These are phyloP conservation scores for Stylophora pistillata DNA, from an alignment of 64 coral and sea anemone species.

Conservation along the genomic window DNA sequence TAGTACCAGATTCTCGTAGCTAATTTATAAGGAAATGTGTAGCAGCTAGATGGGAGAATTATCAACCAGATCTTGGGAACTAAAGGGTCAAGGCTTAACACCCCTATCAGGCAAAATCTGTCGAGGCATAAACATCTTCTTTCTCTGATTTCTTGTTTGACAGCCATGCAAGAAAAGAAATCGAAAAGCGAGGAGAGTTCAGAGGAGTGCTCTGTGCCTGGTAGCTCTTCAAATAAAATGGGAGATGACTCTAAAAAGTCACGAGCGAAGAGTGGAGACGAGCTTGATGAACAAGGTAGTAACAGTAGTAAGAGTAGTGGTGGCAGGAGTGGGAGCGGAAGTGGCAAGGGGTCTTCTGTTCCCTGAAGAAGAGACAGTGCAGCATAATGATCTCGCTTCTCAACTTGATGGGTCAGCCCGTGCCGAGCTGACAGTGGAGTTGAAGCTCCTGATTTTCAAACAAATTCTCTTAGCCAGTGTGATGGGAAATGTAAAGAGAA, in stretches of 20 bases:
- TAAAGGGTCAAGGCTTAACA: too few relatives aligned
- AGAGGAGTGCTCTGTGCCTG: not conserved
- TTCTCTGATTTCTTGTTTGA: not conserved
- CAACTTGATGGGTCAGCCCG: not conserved
- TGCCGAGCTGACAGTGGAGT: not conserved
- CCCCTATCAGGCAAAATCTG: too few relatives aligned
- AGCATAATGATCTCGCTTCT: not conserved
- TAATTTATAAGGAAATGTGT: too few relatives aligned
- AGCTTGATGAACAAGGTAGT: constrained; percentile 4
- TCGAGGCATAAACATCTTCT: too few relatives aligned
- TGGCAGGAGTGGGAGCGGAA: not conserved
- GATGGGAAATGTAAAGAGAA: too few relatives aligned
- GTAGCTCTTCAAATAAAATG: not conserved
- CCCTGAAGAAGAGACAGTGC: not conserved
- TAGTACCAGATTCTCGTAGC: too few relatives aligned
- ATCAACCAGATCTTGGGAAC: too few relatives aligned
- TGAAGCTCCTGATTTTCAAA: too few relatives aligned
- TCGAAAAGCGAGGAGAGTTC: constrained; percentile 7
- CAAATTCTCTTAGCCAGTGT: too few relatives aligned
- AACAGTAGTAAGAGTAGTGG: not conserved
- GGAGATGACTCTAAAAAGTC: not conserved
- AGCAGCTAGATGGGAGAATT: too few relatives aligned
- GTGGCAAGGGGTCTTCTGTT: not conserved
- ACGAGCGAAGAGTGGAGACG: not conserved
- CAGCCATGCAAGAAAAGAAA: constrained; percentile 32